Evolutionary conservation across 2,113 vertebrate species (phyloP), one percentile per base, ranked within the genome.

Genomic region (Hemiprocne comata): DNA sequence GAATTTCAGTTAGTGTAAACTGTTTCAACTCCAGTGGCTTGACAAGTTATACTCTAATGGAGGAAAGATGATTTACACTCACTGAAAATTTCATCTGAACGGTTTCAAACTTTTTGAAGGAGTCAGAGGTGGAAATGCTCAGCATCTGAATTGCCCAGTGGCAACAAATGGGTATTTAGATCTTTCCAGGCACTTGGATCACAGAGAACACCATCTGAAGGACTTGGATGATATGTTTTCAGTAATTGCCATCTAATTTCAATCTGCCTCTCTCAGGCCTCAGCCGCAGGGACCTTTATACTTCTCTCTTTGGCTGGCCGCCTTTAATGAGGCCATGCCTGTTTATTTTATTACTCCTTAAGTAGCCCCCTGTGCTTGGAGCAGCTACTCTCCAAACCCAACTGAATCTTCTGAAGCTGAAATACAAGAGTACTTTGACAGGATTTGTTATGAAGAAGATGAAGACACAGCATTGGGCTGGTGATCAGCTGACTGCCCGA

Each of bases 181-280:
- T 91, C 31, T 87, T 89, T 91, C 57, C 70, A 90, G 62, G 48
- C 61, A 29, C 53, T 69, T 71, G 80, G 57, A 94, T 82, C 73
- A 72, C 48, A 91, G 70, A 87, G 60, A 92, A 92, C 34, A 80
- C 60, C 42, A 55, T 91, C 36, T 78, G 76, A 91, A 87, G 76
- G 94, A 89, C 73, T 94, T 53, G 89, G 94, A 91, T 91, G 70
- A 89, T 87, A 64, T 11, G 40, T 75, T 94, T 77, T 72, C 93
- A 89, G 86, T 94, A 94, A 95, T n/a, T 92, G 93, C 93, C 65
- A 67, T 78, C 84, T 92, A 72, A 91, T 91, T 95, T 94, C 87
- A 78, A 61, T 87, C 86, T 94, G 80, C 20, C 70, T 89, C 65
- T 94, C 89, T 84, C 66, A 80, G 72, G 61, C 64, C 51, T 74